Evolutionary conservation across 1,140 invertebrate species (phyloP).

Genomic region (Mycetomoellerius zeteki): DNA sequence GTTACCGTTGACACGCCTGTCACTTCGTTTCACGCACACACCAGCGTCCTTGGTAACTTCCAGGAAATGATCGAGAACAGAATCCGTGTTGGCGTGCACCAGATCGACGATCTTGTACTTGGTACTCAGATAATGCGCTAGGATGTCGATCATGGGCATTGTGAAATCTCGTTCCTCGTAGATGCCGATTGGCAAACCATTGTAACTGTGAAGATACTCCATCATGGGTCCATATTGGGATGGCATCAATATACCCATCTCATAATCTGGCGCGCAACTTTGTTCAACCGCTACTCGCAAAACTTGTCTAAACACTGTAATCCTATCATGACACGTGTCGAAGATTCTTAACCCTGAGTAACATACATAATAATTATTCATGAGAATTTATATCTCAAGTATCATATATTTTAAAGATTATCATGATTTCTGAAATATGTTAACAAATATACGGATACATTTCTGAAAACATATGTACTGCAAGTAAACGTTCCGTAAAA

Average conservation of each 20-base stretch:
- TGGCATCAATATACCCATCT: constrained; percentile 81
- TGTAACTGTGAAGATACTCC: constrained; percentile 79
- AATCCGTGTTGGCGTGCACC: constrained; percentile 71
- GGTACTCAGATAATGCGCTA: constrained; percentile 79
- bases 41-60: constrained; percentile 75
- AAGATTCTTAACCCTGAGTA: constrained; percentile 80
- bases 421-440: background rate
- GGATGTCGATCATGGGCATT: constrained; percentile 74
- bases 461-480: no score
- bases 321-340: constrained; percentile 83
- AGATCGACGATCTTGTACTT: constrained; percentile 79
- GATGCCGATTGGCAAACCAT: constrained; percentile 76
- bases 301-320: constrained; percentile 80
- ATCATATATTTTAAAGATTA: background rate
- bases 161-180: constrained; percentile 80
- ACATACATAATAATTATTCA: background rate
- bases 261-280: constrained; percentile 81
- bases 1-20: constrained; percentile 40
- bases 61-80: constrained; percentile 73
- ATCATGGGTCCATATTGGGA: constrained; percentile 74
- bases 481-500: no score
- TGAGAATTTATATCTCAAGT: background rate
- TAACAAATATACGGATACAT: background rate
- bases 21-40: constrained; percentile 80
- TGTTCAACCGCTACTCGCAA: constrained; percentile 75